Evolutionary conservation across 2,888 invertebrate genomes (phyloP).

Genomic region (Cephus sareptanus): DNA sequence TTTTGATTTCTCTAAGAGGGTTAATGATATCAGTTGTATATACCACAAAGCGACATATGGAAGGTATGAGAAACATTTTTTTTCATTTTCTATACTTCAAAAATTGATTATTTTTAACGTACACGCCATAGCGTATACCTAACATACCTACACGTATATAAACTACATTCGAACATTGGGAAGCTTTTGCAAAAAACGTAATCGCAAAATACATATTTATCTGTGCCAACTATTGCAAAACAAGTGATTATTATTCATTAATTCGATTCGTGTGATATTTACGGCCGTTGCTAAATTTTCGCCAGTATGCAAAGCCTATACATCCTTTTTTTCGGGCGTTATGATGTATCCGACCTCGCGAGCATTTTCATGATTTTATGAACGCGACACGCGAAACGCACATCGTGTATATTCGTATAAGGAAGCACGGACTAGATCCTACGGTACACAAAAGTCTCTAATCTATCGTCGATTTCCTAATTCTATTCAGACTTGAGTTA

Average conservation of each 20-base stretch:
- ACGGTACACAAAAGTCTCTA: slow-evolving; percentile 28
- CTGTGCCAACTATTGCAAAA: slow-evolving; percentile 26
- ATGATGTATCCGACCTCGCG: neutral
- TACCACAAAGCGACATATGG: neutral
- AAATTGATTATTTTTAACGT: slow-evolving; percentile 11
- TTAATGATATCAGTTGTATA: neutral
- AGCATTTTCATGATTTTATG: slow-evolving; percentile 20
- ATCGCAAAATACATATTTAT: slow-evolving; percentile 51
- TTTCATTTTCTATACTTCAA: neutral
- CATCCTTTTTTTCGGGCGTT: neutral
- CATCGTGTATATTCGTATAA: slow-evolving; percentile 34
- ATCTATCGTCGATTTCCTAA: slow-evolving; percentile 36
- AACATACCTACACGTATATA: neutral
- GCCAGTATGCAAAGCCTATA: neutral
- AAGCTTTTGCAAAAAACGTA: slow-evolving; percentile 36
- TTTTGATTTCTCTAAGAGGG: slow-evolving; percentile 27
- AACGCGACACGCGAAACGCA: slow-evolving; percentile 9
- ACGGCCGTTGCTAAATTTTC: neutral
- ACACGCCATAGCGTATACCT: neutral
- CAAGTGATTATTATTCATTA: slow-evolving; percentile 13
- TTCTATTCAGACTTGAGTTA: slow-evolving; percentile 55
- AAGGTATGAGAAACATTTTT: neutral
- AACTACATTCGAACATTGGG: neutral
- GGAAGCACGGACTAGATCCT: slow-evolving; percentile 55
- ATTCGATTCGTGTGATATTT: neutral